These are phyloP conservation scores for Lasioglossum albipes DNA, from an alignment of 1,140 invertebrate species.

Conservation along the genomic window DNA sequence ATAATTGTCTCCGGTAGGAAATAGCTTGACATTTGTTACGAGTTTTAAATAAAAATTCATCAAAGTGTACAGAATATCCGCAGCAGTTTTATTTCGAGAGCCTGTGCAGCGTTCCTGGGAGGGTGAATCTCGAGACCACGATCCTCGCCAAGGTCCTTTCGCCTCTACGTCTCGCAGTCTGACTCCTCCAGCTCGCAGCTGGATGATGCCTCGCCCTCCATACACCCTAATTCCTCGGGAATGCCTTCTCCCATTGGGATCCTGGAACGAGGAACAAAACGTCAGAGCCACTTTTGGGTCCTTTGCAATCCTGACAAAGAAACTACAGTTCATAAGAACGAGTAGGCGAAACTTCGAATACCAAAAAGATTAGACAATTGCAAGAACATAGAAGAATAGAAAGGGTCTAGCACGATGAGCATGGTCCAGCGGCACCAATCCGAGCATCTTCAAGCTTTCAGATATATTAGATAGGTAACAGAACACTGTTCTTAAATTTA, in stretches of 20 bases:
- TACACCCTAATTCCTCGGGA: conserved; percentile 57
- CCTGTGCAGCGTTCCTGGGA: no score
- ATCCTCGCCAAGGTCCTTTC: not conserved
- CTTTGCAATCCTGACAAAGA: no score
- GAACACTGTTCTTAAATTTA: no score
- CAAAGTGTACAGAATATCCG: conserved; percentile 18
- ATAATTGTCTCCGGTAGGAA: conserved; percentile 34
- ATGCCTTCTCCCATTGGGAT: conserved; percentile 60
- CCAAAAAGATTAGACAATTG: no score
- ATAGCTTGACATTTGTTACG: conserved; percentile 55
- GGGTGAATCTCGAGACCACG: not conserved
- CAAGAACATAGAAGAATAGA: no score
- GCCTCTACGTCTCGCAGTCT: conserved; percentile 62
- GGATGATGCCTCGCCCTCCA: conserved; percentile 65
- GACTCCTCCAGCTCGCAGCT: conserved; percentile 68
- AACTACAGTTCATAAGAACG: no score
- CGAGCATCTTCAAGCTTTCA: no score
- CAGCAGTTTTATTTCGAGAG: conserved; percentile 18
- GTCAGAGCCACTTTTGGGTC: no score
- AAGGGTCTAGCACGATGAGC: no score
- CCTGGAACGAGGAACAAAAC: conserved; percentile 50
- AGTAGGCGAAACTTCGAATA: no score
- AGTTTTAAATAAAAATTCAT: conserved; percentile 62
- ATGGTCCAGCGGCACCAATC: no score
- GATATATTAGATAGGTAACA: no score